Evolutionary conservation across 2,113 vertebrate genomes (phyloP), one percentile per base, ranked within the genome.

Genomic region (Excalfactoria chinensis): DNA sequence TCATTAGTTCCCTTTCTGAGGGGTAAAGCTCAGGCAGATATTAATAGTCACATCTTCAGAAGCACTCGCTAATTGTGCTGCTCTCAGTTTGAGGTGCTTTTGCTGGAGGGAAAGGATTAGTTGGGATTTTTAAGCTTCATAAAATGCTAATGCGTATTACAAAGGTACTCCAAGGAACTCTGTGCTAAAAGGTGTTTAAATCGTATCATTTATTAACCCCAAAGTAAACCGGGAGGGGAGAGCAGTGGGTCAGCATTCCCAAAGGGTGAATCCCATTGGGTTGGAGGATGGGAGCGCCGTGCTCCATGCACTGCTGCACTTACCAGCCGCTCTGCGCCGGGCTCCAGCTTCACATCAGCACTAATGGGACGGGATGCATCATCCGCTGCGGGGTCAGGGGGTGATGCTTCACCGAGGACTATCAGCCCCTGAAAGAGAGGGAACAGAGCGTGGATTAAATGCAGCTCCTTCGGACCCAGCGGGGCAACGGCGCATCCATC

Each of bases 341-440:
- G 96, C 82, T 97, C 97, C 86, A 96, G 90, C 95, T 99, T 99
- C 23, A 97, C 87, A 22, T 98, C 98, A 48, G 96, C 93, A 91
- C 95, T 59, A 69, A 96, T 17, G 5, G 97, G 88, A 92, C 93
- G 96, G 84, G 96, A 77, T 0, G 95, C 60, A 66, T 98, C 98
- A 66, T 97, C 95, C 83, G 74, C 84, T 32, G 96, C 86, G 78
- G 97, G 95, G 4, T 97, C 97, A 34, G 97, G 90, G 76, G 97
- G 93, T 9, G 98, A 90, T 1, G 92, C 94, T 25, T 99, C 99
- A 49, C 98, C 99, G 68, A 99, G 97, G 95, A 99, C 98, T 89
- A 99, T 97, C 67, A 98, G 98, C 51, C 99, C 99, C 99, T 99
- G 93, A 2, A 66, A 96, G 49, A 94, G 75, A 96, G 64, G 75